Evolutionary conservation across 2,113 vertebrate species (phyloP), one percentile per base, ranked within the genome.

Genomic region (Coptodon bakossiorum): DNA sequence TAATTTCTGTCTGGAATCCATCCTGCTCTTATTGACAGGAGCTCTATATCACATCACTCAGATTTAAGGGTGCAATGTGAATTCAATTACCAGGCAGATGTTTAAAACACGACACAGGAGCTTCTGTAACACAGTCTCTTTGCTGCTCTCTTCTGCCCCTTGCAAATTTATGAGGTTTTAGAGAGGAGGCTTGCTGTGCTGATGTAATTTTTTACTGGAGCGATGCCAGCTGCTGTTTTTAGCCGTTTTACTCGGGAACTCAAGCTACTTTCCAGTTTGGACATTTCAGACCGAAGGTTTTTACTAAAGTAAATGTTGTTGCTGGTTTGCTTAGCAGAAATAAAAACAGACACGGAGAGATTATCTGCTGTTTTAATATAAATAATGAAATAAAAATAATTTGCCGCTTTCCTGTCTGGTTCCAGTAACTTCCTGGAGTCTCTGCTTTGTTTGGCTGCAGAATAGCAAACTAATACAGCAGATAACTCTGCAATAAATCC

Each of bases 31-130:
- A 94, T 93, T 95, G 93, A 92, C 90, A 88, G 89, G 92, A 94
- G 84, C 93, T 82, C 94, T 95, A 95, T 92, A 93, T 94, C 93
- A 93, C 61, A 91, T 94, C 89, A 68, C 84, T 89, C 52, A 52
- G 86, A 93, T 92, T 94, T 92, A 95, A 84, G 93, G 92, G 86
- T 7, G 81, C 89, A 95, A 86, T 94, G 90, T 94, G 94, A 95
- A 93, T 95, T 94, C 86, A 93, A 85, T 95, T 96, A 94, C 89
- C 36, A 50, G 31, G 66, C 87, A 92, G 92, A 95, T 94, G 93
- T 92, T 90, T 92, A 93, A 95, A 92, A 87, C 90, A 38, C 48
- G 71, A 89, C 88, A 91, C 79, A 86, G 76, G 79, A 85, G 91
- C 89, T 92, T 48, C 89, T 88, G 91, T 87, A 88, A 83, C 88